phyloP scores from a whole-genome alignment of 35 echinoderm and acorn worm species.

The Ophioderma brevispina region DNA sequence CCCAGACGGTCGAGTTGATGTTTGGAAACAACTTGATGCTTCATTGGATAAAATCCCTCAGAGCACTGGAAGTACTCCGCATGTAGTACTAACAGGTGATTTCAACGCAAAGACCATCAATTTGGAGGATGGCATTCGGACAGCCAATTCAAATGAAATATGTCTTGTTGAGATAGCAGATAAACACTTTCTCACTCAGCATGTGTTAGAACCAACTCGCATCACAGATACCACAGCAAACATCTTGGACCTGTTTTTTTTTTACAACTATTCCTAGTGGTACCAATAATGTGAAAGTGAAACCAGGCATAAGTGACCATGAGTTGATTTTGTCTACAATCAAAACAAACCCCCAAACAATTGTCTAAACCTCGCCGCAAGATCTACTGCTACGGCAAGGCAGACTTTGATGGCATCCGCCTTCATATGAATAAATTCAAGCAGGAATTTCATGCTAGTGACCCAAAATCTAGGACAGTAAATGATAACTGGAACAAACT shows the following conservation, averaged over 20 bases:
- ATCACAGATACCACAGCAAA: constrained; percentile 33
- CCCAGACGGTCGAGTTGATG: constrained; percentile 6
- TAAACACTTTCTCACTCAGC: not conserved
- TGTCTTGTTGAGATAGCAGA: not conserved
- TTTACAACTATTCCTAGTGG: constrained; percentile 7
- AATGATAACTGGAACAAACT: too few species aligned
- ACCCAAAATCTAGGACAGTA: too few species aligned
- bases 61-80: not conserved
- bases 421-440: too few species aligned
- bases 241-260: constrained; percentile 17
- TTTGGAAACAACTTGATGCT: constrained; percentile 10
- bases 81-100: constrained; percentile 22
- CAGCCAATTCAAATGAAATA: constrained; percentile 12
- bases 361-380: too few species aligned
- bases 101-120: constrained; percentile 24
- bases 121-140: constrained; percentile 31
- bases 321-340: constrained; percentile 6
- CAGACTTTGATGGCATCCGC: too few species aligned
- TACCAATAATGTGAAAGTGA: not conserved
- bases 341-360: constrained; percentile 14
- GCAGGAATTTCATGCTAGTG: too few species aligned
- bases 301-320: too few species aligned
- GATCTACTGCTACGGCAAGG: too few species aligned
- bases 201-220: too few species aligned
- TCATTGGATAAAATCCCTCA: constrained; percentile 31